phyloP scores from a whole-genome alignment of 2,113 vertebrate genomes.

The Athene noctua region DNA sequence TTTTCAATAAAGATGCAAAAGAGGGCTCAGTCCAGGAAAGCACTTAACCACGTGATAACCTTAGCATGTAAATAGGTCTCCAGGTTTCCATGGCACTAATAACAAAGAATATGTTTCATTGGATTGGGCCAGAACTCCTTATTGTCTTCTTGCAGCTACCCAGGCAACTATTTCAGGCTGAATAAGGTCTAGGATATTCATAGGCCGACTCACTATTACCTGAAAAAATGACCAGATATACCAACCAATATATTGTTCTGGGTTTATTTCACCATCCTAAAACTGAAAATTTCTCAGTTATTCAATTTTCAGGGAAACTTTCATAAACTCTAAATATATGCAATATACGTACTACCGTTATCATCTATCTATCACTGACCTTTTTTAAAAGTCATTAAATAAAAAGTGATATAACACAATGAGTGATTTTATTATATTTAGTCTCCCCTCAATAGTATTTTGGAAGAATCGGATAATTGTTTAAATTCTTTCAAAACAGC shows the following conservation, averaged over 20 bases:
- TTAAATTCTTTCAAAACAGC: not conserved
- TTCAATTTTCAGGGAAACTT: not conserved
- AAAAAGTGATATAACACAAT: not conserved
- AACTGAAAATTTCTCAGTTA: not conserved
- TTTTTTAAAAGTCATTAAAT: not conserved
- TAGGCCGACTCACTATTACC: not conserved
- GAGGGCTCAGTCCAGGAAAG: not conserved
- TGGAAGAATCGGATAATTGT: not conserved
- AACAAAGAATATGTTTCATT: not conserved
- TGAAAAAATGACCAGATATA: not conserved
- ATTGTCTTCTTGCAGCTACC: not conserved
- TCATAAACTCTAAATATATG: not conserved
- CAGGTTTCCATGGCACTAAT: constrained; percentile 3
- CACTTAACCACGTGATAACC: not conserved
- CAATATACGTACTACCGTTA: not conserved
- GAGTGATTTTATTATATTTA: not conserved
- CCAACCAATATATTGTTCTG: not conserved
- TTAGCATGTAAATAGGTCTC: not conserved
- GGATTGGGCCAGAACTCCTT: not conserved
- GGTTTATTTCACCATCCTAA: not conserved
- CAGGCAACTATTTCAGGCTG: not conserved
- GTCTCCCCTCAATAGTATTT: not conserved
- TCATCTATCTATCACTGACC: not conserved
- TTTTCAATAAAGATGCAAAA: constrained; percentile 21
- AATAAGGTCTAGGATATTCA: not conserved